Base-by-base conservation (phyloP, 2,888 invertebrate species). In the Lampropteryx suffumata region DNA sequence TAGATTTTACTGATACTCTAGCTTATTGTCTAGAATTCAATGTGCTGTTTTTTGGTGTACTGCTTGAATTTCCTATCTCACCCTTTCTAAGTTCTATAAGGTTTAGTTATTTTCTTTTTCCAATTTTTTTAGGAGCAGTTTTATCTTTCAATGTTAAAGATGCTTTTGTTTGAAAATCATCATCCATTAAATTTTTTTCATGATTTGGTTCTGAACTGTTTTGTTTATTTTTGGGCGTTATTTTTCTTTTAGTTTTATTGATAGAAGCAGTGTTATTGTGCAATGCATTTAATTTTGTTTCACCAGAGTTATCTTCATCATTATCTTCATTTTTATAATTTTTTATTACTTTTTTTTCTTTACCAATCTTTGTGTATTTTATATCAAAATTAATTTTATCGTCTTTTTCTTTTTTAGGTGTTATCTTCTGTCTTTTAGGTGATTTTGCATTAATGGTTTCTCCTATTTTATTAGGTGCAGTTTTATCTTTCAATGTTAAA, bases 341-440 rank as follows among this genome's bases (percentile, higher is more conserved):
- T 10, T 52, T 44, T 58, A 6, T 42, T 57, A 52, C 30, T 5
- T 6, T 17, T 29, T 51, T 56, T 12, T 45, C 28, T 29, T 7
- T 50, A 47, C 6, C 24, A 11, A 34, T 34, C 14, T 42, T 13
- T 10, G 13, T 9, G 9, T 40, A 11, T 21, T 50, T 54, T 21
- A 26, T 24, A 47, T 64, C 37, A 10, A 52, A 47, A 49, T 59
- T 37, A 34, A n/a, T n/a, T n/a, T n/a, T n/a, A n/a, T 47, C 30
- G 1, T 40, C 35, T 42, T 55, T 48, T 47, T 61, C 51, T 27
- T 57, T 51, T 12, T 67, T 62, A 24, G 69, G 64, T 32, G 64
- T 67, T 26, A 64, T 50, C 58, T 73, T 68, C 32, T 50, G 65
- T 57, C 56, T 69, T 33, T 57, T 69, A 21, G 61, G 46, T 51